Base-by-base conservation (phyloP, 2,113 vertebrate species). In the Sardina pilchardus region DNA sequence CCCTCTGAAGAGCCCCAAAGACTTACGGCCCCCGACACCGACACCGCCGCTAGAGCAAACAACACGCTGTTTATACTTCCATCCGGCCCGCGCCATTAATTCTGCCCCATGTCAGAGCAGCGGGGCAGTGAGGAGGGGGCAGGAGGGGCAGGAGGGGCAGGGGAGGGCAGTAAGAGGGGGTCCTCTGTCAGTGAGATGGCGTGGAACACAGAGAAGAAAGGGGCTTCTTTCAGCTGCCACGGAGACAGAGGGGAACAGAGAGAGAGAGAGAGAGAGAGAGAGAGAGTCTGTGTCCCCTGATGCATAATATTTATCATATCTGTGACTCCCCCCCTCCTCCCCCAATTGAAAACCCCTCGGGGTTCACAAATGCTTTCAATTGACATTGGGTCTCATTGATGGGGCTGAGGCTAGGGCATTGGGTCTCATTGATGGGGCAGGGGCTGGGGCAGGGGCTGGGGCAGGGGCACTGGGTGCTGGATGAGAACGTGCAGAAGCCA, bases 21-120 rank as follows among this genome's bases (percentile, higher is more conserved):
- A 93, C 92, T 93, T 91, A 92, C 89, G 88, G 90, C 91, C 89
- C 78, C 85, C 89, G 88, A 89, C 91, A 89, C 78, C 85, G 90
- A 90, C 86, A 87, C 89, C 84, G 8, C 87, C 85, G 88, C 89
- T 85, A 90, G 90, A 91, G 89, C 89, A 88, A 94, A 94, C 89
- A 93, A 81, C 83, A 86, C 86, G 82, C 59, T 93, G 90, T 93
- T 93, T 93, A 92, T 91, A 89, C 92, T 90, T 85, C 86, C 82
- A 89, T 89, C 87, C 82, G 34, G 82, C 87, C 39, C 87, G 71
- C 59, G 89, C 83, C 86, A 91, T 92, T 91, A 89, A 89, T 91
- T 89, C 78, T 88, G 50, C 83, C 78, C 36, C 83, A 89, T 91
- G 88, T 80, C 87, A 88, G 84, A 10, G 1, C 21, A 86, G 50